These are phyloP conservation scores for Steatocranus sp. DNA, from an alignment of 2,797 vertebrate species.

Conservation along the genomic window DNA sequence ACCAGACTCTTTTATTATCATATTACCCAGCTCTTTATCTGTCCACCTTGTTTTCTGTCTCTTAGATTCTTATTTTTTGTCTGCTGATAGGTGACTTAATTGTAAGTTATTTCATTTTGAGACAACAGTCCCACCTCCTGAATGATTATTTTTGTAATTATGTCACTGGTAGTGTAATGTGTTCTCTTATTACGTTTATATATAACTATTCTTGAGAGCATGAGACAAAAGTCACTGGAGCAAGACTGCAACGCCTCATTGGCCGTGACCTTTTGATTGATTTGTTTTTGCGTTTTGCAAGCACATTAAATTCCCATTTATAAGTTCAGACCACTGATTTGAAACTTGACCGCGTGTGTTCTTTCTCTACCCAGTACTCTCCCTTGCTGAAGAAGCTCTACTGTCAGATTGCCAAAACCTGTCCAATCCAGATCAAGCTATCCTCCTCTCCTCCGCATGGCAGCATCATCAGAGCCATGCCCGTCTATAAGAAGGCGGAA, in stretches of 20 bases:
- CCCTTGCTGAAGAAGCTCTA: slow-evolving; percentile 97
- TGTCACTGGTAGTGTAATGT: too few relatives aligned
- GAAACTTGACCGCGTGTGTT: neutral
- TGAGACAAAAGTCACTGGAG: neutral
- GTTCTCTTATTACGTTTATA: neutral
- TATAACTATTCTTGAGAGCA: neutral
- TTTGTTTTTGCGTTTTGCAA: neutral
- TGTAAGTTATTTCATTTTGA: neutral
- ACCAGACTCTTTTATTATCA: neutral
- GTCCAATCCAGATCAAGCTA: slow-evolving; percentile 97
- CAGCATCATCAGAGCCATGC: slow-evolving; percentile 93
- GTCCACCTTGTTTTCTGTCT: neutral
- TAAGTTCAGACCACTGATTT: neutral
- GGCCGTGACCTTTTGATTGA: neutral
- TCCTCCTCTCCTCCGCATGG: slow-evolving; percentile 84
- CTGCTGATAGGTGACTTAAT: neutral
- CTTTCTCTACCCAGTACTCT: slow-evolving; percentile 83
- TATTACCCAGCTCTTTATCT: neutral
- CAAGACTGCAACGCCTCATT: neutral
- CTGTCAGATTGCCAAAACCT: slow-evolving; percentile 98
- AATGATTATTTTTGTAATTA: neutral
- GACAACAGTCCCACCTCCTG: neutral
- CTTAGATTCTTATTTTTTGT: neutral
- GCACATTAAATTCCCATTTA: neutral
- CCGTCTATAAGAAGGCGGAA: slow-evolving; percentile 96